Conservation (phyloP, 2,888 invertebrate genomes). For the Labia minor region DNA sequence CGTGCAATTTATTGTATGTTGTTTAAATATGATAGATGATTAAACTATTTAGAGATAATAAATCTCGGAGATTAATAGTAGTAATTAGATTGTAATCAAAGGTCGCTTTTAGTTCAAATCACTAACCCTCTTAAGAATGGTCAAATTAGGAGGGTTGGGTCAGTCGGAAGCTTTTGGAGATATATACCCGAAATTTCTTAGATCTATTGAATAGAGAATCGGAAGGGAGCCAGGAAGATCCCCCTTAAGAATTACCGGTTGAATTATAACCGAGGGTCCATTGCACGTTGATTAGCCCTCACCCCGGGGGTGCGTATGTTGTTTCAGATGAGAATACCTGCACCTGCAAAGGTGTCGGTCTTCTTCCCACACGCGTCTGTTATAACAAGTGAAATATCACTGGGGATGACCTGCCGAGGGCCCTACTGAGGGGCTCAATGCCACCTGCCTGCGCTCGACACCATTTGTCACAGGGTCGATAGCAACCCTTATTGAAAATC, state of each 20-base stretch:
- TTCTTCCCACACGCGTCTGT: slow-evolving; percentile 3
- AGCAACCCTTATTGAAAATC: slow-evolving; percentile 13
- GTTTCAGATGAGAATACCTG: background rate
- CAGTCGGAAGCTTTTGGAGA: background rate
- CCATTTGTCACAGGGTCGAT: slow-evolving; percentile 1
- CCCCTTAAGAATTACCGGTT: background rate
- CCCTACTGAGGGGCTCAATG: background rate
- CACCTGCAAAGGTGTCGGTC: slow-evolving; percentile 13
- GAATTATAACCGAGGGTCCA: background rate
- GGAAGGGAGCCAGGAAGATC: background rate
- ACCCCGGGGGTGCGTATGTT: slow-evolving; percentile 6
- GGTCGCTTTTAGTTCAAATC: background rate
- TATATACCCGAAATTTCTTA: background rate
- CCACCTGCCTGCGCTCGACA: background rate
- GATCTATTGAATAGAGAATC: background rate
- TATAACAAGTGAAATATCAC: slow-evolving; percentile 13
- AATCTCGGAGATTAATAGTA: background rate
- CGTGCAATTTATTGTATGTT: no score
- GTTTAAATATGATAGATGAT: no score
- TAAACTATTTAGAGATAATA: background rate
- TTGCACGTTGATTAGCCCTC: slow-evolving; percentile 13
- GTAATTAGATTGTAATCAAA: background rate
- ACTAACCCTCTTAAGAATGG: background rate
- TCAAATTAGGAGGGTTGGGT: background rate
- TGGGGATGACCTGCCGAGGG: background rate